phyloP scores from a whole-genome alignment of 1,140 invertebrate genomes.

The Nylanderia fulva region DNA sequence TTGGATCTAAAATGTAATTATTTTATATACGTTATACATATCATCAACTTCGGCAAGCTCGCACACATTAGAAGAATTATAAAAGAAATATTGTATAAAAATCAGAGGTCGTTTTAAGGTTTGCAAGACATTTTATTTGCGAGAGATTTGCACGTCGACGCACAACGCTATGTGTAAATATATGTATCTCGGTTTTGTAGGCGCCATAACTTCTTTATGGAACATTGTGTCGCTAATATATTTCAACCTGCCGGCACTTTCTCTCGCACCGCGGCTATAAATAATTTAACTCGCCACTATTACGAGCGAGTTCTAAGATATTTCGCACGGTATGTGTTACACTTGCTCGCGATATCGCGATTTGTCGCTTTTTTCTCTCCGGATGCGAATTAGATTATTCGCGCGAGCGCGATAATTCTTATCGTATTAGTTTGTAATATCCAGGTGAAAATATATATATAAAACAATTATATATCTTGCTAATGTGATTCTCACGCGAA shows the following conservation, averaged over 20 bases:
- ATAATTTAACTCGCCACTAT: conserved; percentile 65
- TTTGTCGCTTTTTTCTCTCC: neutral
- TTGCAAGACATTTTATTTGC: conserved; percentile 31
- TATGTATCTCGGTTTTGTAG: conserved; percentile 13
- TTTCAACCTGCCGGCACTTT: conserved; percentile 49
- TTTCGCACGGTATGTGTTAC: neutral
- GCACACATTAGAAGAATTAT: too few relatives aligned
- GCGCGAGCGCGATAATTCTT: neutral
- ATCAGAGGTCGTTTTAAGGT: neutral
- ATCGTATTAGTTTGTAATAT: neutral
- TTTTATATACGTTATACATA: neutral
- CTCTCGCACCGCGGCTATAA: conserved; percentile 39
- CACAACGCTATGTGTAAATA: conserved; percentile 21
- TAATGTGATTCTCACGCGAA: neutral
- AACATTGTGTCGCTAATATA: conserved; percentile 53
- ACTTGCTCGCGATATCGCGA: neutral
- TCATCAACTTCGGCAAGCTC: neutral
- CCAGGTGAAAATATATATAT: neutral
- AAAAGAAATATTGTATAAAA: neutral
- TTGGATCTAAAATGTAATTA: neutral
- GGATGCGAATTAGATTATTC: conserved; percentile 7
- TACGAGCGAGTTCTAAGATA: conserved; percentile 21
- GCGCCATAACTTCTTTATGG: conserved; percentile 66
- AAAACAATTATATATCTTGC: conserved; percentile 23
- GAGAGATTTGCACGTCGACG: conserved; percentile 23